phyloP scores from a whole-genome alignment of 2,797 vertebrate species.

The Miichthys miiuy region DNA sequence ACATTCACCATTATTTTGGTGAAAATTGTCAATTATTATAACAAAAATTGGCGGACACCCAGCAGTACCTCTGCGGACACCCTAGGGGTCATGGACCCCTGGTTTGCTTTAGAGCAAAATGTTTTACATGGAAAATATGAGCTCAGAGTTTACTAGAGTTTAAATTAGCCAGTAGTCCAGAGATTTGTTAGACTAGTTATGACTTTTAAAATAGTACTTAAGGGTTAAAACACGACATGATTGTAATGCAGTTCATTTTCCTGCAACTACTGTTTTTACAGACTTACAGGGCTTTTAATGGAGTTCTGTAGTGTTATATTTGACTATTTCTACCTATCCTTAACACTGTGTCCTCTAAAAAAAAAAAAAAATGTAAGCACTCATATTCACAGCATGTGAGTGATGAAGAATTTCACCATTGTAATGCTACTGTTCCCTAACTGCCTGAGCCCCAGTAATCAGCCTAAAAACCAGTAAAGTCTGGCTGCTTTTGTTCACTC shows the following conservation, averaged over 20 bases:
- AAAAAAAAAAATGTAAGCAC: neutral
- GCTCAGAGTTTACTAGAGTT: neutral
- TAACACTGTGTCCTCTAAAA: neutral
- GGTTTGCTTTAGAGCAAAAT: too few relatives aligned
- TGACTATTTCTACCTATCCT: neutral
- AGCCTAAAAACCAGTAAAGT: constrained; percentile 41
- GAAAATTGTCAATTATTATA: too few relatives aligned
- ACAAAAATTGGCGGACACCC: too few relatives aligned
- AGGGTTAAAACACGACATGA: neutral
- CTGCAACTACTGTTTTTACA: neutral
- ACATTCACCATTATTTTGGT: too few relatives aligned
- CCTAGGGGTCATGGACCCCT: too few relatives aligned
- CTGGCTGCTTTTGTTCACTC: constrained; percentile 49
- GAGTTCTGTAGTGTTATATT: neutral
- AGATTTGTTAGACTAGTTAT: neutral
- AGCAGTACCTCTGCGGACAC: too few relatives aligned
- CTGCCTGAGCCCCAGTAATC: constrained; percentile 49
- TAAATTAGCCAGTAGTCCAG: neutral
- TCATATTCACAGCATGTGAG: constrained; percentile 3
- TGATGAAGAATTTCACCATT: constrained; percentile 15
- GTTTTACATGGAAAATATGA: neutral
- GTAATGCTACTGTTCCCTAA: constrained; percentile 30
- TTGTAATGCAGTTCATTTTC: neutral
- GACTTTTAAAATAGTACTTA: neutral
- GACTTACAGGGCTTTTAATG: neutral